These are phyloP conservation scores for Bombus difficillimus DNA, from an alignment of 1,140 invertebrate species.

Conservation along the genomic window DNA sequence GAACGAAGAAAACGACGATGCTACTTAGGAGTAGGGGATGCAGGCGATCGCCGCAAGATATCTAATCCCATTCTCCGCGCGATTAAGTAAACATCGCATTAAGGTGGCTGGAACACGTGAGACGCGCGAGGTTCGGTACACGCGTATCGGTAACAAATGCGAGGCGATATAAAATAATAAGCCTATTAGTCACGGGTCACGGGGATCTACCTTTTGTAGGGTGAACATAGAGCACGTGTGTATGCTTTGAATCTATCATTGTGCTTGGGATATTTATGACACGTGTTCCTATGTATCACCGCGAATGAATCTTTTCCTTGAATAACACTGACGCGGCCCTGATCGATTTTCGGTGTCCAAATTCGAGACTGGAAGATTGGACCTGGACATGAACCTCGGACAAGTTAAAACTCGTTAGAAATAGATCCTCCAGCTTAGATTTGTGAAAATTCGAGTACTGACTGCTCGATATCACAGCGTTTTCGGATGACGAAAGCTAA, in stretches of 20 bases:
- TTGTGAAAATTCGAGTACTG: too few species aligned
- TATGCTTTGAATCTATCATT: conserved; percentile 35
- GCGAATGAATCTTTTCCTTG: not conserved
- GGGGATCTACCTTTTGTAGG: conserved; percentile 45
- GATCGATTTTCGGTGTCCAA: not conserved
- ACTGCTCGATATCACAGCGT: too few species aligned
- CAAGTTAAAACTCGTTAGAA: too few species aligned
- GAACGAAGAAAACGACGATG: not conserved
- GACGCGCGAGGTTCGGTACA: conserved; percentile 30
- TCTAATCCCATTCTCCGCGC: conserved; percentile 73
- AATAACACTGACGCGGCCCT: not conserved
- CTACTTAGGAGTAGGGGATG: not conserved
- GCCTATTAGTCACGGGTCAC: conserved; percentile 78
- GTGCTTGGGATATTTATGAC: conserved; percentile 32
- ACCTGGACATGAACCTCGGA: too few species aligned
- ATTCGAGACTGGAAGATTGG: too few species aligned
- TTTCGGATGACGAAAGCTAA: too few species aligned
- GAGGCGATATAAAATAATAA: conserved; percentile 81
- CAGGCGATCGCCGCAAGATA: conserved; percentile 13
- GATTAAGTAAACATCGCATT: conserved; percentile 76
- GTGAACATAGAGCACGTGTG: conserved; percentile 38
- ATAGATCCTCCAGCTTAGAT: too few species aligned
- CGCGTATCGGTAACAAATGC: conserved; percentile 76
- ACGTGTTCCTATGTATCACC: conserved; percentile 1
- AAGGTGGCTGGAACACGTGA: conserved; percentile 54